A percentile compares a stretch with the other conserved stretches of the same genome.
These are phyloP conservation scores for Poecile montanus DNA, from an alignment of 2,797 vertebrate genomes.

Conservation along the genomic window DNA sequence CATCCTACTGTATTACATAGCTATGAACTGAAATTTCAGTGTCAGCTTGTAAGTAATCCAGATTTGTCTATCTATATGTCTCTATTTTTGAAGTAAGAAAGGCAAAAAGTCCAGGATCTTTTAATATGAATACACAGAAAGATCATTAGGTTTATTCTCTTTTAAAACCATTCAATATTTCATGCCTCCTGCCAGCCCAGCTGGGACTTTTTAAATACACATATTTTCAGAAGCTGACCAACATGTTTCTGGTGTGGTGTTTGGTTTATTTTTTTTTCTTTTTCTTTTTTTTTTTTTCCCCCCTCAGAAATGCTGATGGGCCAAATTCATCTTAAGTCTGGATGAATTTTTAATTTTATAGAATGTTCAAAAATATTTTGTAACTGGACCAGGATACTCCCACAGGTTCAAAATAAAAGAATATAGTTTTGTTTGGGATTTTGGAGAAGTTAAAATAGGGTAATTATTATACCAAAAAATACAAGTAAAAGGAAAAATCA, in stretches of 20 bases:
- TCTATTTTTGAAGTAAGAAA: background rate
- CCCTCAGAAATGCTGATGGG: background rate
- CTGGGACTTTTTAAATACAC: background rate
- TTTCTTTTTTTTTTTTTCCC: no score
- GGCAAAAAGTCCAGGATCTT: background rate
- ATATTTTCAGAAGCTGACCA: background rate
- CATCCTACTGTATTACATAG: background rate
- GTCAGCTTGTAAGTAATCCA: background rate
- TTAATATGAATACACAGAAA: background rate
- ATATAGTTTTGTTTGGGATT: background rate
- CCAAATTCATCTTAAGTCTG: background rate
- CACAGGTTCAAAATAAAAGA: background rate
- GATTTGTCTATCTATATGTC: background rate
- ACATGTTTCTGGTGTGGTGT: background rate
- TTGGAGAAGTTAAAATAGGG: background rate
- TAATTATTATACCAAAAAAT: background rate
- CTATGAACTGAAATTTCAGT: background rate
- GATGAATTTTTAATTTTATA: background rate
- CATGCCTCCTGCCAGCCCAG: background rate
- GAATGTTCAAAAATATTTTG: background rate
- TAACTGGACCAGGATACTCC: background rate
- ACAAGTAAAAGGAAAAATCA: background rate
- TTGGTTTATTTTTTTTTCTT: background rate
- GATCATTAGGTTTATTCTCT: background rate
- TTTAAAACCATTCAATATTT: slow-evolving; percentile 29